Evolutionary conservation across 2,797 vertebrate species (phyloP), one percentile per base, ranked within the genome.

Genomic region (Danio albolineatus): DNA sequence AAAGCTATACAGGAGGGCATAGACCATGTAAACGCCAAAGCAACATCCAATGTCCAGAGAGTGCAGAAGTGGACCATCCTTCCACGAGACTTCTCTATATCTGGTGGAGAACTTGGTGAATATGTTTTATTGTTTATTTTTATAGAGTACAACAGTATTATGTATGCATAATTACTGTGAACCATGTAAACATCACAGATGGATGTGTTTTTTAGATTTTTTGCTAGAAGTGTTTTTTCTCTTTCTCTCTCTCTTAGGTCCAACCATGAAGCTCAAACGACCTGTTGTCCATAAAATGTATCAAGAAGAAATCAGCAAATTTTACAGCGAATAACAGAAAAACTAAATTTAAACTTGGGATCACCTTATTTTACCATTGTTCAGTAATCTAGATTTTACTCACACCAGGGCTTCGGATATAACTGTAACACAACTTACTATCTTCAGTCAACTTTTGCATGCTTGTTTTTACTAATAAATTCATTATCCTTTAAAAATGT

Each of bases 261-360:
- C 94, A 41, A 95, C 94, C 76, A 86, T 95, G 94, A 95, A 95
- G 83, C 90, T 95, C 49, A 92, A 91, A 85, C 91, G 94, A 76
- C 91, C 93, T 10, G 87, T 93, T 43, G 93, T 95, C 49, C 83
- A 89, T 57, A 93, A 94, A 88, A 94, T 93, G 91, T 92, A 94
- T 85, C 87, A 93, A 86, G 90, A 93, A 17, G 89, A 85, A 78
- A 94, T 95, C 43, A 76, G 93, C 0, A 83, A 91, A 75, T 82
- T 95, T 70, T 95, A 95, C 36, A 65, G 61, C 1, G 90, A 71
- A 81, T 85, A 74, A 80, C 4, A 10, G n/a, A 51, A 61, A 14
- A 17, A 17, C 7, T 7, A 48, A 46, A 54, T 17, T 2, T 72
- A 44, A 16, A 19, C 69, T 16, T 46, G 44, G 16, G 12, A 54